A percentile compares a stretch with the other conserved stretches of the same genome.
Evolutionary conservation across 1,140 invertebrate genomes (phyloP).

Genomic region (Ptiloglossa arizonensis): DNA sequence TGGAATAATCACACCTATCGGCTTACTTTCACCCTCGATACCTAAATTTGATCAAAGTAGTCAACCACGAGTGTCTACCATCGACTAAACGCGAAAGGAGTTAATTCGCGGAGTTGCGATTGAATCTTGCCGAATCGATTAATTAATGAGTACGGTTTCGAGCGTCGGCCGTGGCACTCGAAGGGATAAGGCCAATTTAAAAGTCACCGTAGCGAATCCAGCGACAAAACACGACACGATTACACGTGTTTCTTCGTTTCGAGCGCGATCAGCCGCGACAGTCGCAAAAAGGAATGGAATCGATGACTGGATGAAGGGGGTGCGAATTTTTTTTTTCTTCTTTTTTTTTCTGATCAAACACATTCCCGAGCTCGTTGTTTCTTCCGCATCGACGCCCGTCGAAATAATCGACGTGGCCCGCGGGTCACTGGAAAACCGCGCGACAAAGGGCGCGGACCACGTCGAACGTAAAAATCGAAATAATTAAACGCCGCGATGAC

Average conservation of each 20-base stretch:
- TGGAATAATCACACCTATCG: too few relatives aligned
- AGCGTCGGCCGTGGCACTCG: too few relatives aligned
- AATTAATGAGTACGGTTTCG: too few relatives aligned
- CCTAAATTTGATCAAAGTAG: too few relatives aligned
- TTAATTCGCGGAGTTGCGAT: too few relatives aligned
- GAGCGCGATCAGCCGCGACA: not conserved
- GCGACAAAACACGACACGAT: not conserved
- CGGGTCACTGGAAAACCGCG: not conserved
- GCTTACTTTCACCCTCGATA: too few relatives aligned
- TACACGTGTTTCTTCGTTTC: not conserved
- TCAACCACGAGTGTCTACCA: too few relatives aligned
- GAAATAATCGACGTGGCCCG: slow-evolving; percentile 26
- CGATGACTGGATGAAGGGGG: not conserved
- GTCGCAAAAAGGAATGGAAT: not conserved
- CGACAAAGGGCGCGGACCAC: slow-evolving; percentile 15
- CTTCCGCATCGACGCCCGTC: slow-evolving; percentile 12
- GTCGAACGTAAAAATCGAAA: slow-evolving; percentile 33
- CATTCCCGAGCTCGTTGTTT: not conserved
- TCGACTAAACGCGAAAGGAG: too few relatives aligned
- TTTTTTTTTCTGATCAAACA: not conserved
- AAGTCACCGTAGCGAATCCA: not conserved
- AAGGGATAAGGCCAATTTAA: too few relatives aligned
- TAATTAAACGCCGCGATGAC: slow-evolving; percentile 48
- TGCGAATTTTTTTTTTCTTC: not conserved
- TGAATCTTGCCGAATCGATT: too few relatives aligned